Conservation (phyloP, 2,888 invertebrate genomes). For the Tanypteryx hageni region DNA sequence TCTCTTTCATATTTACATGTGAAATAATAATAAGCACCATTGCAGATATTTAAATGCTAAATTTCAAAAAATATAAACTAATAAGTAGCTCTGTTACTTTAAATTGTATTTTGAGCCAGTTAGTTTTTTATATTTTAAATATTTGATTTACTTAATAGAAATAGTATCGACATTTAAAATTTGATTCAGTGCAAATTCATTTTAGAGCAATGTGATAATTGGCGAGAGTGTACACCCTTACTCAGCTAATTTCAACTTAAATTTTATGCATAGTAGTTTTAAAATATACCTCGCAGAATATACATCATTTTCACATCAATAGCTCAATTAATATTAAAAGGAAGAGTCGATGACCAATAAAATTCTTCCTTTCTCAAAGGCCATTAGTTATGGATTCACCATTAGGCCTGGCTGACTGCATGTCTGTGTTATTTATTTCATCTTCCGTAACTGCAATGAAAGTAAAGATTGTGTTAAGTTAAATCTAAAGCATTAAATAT, state of each 20-base stretch:
- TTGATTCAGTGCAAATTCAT: neutral
- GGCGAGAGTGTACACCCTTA: neutral
- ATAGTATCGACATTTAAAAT: neutral
- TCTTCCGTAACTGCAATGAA: slow-evolving; percentile 40
- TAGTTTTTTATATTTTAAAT: neutral
- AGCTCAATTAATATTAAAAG: slow-evolving; percentile 26
- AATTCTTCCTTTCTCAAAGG: slow-evolving; percentile 19
- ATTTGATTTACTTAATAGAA: neutral
- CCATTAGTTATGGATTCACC: slow-evolving; percentile 57
- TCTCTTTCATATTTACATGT: slow-evolving; percentile 4
- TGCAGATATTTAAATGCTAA: neutral
- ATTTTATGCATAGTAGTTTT: neutral
- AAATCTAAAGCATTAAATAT: neutral
- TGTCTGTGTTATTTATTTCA: slow-evolving; percentile 27
- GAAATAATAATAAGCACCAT: slow-evolving; percentile 14
- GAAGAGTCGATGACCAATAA: neutral
- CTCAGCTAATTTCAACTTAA: neutral
- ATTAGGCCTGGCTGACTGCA: slow-evolving; percentile 41
- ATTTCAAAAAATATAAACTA: neutral
- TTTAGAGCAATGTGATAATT: slow-evolving; percentile 6
- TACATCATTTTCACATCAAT: slow-evolving; percentile 9
- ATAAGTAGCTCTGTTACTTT: neutral
- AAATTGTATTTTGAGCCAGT: neutral
- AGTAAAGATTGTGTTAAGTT: neutral
- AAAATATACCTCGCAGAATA: slow-evolving; percentile 42